Conservation (phyloP, 2,797 vertebrate species). For the Amniataba percoides region DNA sequence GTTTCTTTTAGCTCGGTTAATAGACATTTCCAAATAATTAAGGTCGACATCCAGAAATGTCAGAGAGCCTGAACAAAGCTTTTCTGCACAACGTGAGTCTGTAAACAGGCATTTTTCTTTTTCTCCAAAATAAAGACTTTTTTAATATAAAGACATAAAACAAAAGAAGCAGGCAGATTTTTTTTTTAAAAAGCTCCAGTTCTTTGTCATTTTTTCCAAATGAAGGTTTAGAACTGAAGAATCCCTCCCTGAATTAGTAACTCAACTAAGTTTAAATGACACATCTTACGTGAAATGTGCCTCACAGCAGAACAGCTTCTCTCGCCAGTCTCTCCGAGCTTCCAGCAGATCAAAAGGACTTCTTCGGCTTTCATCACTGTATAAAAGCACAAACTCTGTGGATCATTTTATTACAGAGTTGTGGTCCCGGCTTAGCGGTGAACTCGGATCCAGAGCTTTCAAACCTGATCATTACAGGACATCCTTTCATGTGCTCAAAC, state of each 20-base stretch:
- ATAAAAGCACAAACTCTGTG: slow-evolving; percentile 30
- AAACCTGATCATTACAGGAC: slow-evolving; percentile 61
- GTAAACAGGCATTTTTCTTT: background rate
- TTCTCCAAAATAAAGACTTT: background rate
- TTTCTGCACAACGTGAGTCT: background rate
- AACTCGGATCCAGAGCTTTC: slow-evolving; percentile 28
- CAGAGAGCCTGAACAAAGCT: background rate
- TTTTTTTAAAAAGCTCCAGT: background rate
- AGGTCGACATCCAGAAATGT: background rate
- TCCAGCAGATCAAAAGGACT: slow-evolving; percentile 56
- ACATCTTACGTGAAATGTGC: slow-evolving; percentile 13
- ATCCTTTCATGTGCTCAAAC: slow-evolving; percentile 58
- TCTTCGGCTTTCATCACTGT: slow-evolving; percentile 55
- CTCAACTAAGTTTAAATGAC: slow-evolving; percentile 5
- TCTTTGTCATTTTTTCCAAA: background rate
- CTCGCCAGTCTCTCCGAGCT: slow-evolving; percentile 20
- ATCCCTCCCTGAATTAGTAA: background rate
- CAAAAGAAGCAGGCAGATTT: background rate
- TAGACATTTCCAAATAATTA: background rate
- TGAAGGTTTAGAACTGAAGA: slow-evolving; percentile 7
- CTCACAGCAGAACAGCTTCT: slow-evolving; percentile 7
- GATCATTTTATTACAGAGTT: slow-evolving; percentile 57
- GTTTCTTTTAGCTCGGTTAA: background rate
- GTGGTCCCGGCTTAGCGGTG: slow-evolving; percentile 27
- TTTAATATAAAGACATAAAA: background rate